Base-by-base conservation (phyloP, 2,888 invertebrate genomes). In the Synergus gifuensis region DNA sequence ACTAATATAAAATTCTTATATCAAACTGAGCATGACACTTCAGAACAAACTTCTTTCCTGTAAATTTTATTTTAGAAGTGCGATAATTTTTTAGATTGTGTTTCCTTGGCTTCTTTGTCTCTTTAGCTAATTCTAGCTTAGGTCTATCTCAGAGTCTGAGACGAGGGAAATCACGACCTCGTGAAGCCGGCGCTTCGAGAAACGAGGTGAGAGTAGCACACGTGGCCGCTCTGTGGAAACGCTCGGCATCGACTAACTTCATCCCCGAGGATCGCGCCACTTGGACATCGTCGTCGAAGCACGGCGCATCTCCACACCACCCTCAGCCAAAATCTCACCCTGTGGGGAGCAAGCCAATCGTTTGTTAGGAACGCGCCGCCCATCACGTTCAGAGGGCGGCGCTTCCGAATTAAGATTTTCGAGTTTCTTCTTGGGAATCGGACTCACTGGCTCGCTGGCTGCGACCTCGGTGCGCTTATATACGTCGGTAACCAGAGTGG, bases 401-500 rank as follows among this genome's bases (percentile, higher is more conserved):
- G 87, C 89, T 86, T 84, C 85, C 87, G 90, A 89, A 91, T 91
- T 92, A 92, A 92, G 92, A 92, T 91, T 91, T 91, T 91, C 90
- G 89, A 90, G 90, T 91, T 91, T 88, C 87, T 79, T 81, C 67
- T 81, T 79, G 78, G 64, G 54, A 79, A 44, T 42, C 67, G 40
- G 54, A 79, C 79, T 80, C 78, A 66, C 62, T 64, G 69, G 78
- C 77, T 82, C 76, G 76, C 76, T 81, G 80, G 63, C 82, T 79
- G 78, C 77, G 77, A 81, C 77, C 80, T 80, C 46, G 76, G 79
- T 76, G 78, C 77, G 76, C 79, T 64, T 82, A 78, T 82, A 78
- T 80, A 81, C 69, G 78, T 80, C 67, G 77, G 49, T 44, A 73
- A n/a, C 36, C 54, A 73, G 79, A 81, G 79, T 82, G 84, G 83